Evolutionary conservation across 2,113 vertebrate genomes (phyloP).

Genomic region (Enhydra lutris): DNA sequence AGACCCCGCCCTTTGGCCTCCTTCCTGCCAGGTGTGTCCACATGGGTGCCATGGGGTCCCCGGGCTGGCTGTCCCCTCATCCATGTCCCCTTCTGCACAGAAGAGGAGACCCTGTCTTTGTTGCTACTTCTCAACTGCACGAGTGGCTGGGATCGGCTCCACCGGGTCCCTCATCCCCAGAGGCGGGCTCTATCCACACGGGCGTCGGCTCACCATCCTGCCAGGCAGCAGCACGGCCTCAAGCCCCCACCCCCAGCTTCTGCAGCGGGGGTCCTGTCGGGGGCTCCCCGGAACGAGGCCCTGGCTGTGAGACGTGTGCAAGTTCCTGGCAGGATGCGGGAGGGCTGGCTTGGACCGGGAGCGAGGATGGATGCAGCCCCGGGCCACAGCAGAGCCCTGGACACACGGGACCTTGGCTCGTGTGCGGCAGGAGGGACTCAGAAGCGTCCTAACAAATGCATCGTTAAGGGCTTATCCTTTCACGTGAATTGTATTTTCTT

Average conservation of each 20-base stretch:
- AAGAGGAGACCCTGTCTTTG: neutral
- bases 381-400: neutral
- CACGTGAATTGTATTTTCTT: neutral
- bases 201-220: neutral
- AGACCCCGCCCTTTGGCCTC: neutral
- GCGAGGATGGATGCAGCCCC: neutral
- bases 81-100: neutral
- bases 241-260: neutral
- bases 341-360: neutral
- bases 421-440: too few species aligned
- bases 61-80: neutral
- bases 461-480: rapidly evolving
- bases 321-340: neutral
- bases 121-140: too few species aligned
- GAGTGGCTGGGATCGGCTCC: neutral
- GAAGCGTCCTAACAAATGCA: rapidly evolving
- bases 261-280: too few species aligned
- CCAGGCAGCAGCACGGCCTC: too few species aligned
- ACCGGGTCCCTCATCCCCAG: neutral
- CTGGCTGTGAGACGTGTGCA: neutral
- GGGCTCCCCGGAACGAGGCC: neutral
- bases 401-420: neutral
- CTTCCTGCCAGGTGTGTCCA: neutral
- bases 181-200: neutral
- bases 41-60: neutral